Conservation (phyloP, 1,140 invertebrate species). For the Scaptomyza pallida region DNA sequence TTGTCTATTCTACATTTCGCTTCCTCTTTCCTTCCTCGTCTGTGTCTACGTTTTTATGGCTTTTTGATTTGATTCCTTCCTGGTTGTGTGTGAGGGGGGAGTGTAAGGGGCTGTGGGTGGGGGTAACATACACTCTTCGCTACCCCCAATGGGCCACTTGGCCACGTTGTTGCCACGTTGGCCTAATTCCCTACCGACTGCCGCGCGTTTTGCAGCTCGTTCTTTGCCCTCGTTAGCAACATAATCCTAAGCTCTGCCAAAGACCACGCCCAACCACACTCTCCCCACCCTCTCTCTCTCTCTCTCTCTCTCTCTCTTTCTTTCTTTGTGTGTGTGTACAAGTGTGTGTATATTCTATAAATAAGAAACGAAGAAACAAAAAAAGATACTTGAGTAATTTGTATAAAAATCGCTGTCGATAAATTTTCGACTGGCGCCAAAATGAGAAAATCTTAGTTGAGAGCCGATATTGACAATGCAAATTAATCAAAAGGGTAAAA, state of each 20-base stretch:
- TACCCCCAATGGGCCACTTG: background rate
- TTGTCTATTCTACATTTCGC: background rate
- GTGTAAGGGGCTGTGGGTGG: too few relatives aligned
- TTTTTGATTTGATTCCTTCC: conserved; percentile 37
- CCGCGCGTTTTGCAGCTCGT: conserved; percentile 36
- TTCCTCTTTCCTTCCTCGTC: background rate
- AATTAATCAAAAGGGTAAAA: background rate
- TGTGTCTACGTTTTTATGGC: conserved; percentile 5
- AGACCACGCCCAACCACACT: conserved; percentile 25
- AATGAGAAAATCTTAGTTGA: conserved; percentile 10
- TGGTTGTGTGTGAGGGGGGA: background rate
- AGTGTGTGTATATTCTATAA: conserved; percentile 1
- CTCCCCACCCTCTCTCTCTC: too few relatives aligned
- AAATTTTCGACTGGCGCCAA: conserved; percentile 46
- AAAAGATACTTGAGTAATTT: conserved; percentile 51
- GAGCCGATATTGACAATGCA: background rate
- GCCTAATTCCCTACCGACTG: conserved; percentile 56
- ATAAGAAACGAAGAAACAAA: background rate
- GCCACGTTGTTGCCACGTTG: conserved; percentile 33
- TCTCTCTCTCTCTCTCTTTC: background rate
- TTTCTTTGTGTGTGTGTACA: background rate
- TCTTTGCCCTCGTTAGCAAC: conserved; percentile 66
- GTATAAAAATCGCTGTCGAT: conserved; percentile 67
- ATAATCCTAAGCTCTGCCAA: conserved; percentile 61
- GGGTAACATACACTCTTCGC: background rate